A percentile compares a stretch with the other conserved stretches of the same genome.
These are phyloP conservation scores for Venturia canescens DNA, from an alignment of 1,140 invertebrate species.

Conservation along the genomic window DNA sequence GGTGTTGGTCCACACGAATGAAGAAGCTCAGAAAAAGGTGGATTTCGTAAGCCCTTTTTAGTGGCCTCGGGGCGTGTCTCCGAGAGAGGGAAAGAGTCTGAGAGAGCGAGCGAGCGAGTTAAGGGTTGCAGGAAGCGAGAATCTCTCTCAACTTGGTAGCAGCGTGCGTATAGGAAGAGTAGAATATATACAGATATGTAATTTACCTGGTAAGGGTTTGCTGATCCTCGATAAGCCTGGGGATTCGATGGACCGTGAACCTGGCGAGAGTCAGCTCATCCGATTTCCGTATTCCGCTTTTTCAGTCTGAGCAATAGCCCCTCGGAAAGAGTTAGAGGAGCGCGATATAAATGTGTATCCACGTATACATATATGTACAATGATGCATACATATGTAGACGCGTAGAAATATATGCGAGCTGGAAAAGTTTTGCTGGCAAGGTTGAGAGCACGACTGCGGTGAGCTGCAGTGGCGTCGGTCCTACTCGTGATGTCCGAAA, in stretches of 20 bases:
- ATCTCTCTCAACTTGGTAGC: background rate
- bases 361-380: slow-evolving; percentile 1
- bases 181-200: slow-evolving; percentile 3
- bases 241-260: slow-evolving; percentile 29
- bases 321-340: background rate
- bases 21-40: no score
- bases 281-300: background rate
- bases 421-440: slow-evolving; percentile 40
- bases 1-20: no score
- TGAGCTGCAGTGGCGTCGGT: background rate
- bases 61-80: background rate
- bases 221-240: slow-evolving; percentile 35
- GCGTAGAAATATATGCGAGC: background rate
- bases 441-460: background rate
- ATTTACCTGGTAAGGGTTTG: slow-evolving; percentile 34
- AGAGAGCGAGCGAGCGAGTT: background rate
- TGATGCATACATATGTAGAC: background rate
- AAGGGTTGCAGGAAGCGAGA: background rate
- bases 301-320: background rate
- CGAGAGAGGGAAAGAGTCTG: background rate
- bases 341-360: background rate
- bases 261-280: slow-evolving; percentile 30
- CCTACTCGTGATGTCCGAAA: slow-evolving; percentile 29
- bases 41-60: background rate
- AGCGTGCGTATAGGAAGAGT: background rate